Evolutionary conservation across 1,140 invertebrate genomes (phyloP), one percentile per base, ranked within the genome.

Genomic region (Lasioglossum albipes): DNA sequence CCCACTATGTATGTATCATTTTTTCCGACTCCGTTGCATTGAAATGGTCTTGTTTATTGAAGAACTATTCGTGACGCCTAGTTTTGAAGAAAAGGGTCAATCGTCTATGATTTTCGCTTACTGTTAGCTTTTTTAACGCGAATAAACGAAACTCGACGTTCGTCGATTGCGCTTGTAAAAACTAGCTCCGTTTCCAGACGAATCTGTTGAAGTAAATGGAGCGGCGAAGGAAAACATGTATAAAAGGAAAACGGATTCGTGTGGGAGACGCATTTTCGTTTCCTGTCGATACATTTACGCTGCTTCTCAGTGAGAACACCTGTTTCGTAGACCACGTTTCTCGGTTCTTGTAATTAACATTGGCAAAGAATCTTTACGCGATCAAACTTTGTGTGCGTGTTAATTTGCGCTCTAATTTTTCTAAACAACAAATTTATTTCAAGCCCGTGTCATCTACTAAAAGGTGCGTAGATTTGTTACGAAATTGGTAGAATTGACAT

Each of bases 261-360:
- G 52, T 20, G 5, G 13, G 18, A 4, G 18, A 16, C 4, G 13
- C 18, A 0, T 54, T 76, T 27, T 57, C 36, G 13, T 45, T 76
- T 20, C 20, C 49, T 13, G n/a, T 49, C 45, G 45, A 10, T 49
- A 13, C 13, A 2, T 18, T 5, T 59, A 27, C 62, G 31, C 27
- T 42, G 65, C 18, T 79, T 75, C 31, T 49, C 52, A 59, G 74
- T 62, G 70, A 67, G 65, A 79, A 73, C 67, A 79, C 61, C 64
- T 72, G 45, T 64, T 66, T 67, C 31, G n/a, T 52, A 72, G 42
- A 79, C 42, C 45, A 54, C 73, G 69, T 82, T 79, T 79, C 69
- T 68, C 52, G 20, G 69, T 73, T 69, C 75, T 82, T 79, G 70
- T 62, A 52, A 82, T 82, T 62, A 82, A 73, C 65, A 79, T 64